Conservation (phyloP, 2,888 invertebrate genomes). For the Drosophila kuntzei region DNA sequence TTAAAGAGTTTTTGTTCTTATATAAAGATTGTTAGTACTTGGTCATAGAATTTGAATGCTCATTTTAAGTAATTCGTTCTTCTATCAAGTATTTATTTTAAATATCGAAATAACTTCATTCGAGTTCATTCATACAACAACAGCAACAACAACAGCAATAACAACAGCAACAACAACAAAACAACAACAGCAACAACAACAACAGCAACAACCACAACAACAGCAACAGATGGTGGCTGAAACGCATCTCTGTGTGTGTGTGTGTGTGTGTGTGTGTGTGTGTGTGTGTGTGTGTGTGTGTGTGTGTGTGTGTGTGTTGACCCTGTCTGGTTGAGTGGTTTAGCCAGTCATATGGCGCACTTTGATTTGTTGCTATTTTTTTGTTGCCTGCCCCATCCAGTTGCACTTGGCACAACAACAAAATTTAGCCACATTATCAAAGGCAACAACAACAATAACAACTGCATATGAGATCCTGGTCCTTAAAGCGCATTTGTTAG, state of each 20-base stretch:
- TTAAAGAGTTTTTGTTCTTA: no score
- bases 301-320: conserved; percentile 10
- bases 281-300: not conserved
- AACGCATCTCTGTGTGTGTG: conserved; percentile 12
- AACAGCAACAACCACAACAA: conserved; percentile 20
- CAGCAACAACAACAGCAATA: no score
- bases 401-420: conserved; percentile 17
- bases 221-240: conserved; percentile 20
- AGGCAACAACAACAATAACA: conserved; percentile 1
- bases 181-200: conserved; percentile 19
- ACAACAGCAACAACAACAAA: conserved; percentile 4
- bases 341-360: conserved; percentile 31
- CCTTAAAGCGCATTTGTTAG: conserved; percentile 18
- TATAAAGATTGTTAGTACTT: no score
- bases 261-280: conserved; percentile 1
- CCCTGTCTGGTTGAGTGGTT: conserved; percentile 40
- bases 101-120: no score
- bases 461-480: conserved; percentile 2
- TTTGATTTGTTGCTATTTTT: conserved; percentile 25
- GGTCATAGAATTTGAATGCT: no score
- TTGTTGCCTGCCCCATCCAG: not conserved
- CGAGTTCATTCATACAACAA: no score
- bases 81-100: no score
- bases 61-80: no score
- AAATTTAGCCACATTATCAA: conserved; percentile 23